phyloP scores from a whole-genome alignment of 2,113 vertebrate genomes.

The Pangasianodon hypophthalmus region DNA sequence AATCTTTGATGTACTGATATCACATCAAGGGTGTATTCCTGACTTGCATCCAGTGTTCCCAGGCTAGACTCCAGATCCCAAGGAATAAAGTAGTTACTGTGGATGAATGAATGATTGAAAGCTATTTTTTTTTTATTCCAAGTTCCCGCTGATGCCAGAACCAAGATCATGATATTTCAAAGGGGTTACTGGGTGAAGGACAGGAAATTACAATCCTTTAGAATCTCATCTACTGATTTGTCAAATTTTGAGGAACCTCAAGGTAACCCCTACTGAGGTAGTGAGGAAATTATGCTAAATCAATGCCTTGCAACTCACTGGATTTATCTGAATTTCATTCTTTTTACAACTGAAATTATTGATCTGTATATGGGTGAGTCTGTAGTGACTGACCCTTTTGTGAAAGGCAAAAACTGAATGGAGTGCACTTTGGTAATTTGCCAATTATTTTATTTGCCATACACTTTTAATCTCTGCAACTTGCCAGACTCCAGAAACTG shows the following conservation, averaged over 20 bases:
- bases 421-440: neutral
- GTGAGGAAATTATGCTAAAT: neutral
- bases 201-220: neutral
- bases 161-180: neutral
- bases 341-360: neutral
- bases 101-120: neutral
- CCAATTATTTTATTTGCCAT: neutral
- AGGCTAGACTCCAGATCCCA: neutral
- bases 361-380: neutral
- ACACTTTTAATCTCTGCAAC: neutral
- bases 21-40: neutral
- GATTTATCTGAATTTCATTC: neutral
- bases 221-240: neutral
- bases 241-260: neutral
- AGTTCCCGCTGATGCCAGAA: neutral
- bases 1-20: neutral
- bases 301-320: neutral
- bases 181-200: neutral
- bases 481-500: neutral
- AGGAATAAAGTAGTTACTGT: neutral
- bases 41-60: neutral
- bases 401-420: neutral
- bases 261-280: neutral
- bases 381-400: neutral
- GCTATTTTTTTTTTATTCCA: neutral